phyloP scores from a whole-genome alignment of 2,888 invertebrate genomes.

The Erebia palarica region DNA sequence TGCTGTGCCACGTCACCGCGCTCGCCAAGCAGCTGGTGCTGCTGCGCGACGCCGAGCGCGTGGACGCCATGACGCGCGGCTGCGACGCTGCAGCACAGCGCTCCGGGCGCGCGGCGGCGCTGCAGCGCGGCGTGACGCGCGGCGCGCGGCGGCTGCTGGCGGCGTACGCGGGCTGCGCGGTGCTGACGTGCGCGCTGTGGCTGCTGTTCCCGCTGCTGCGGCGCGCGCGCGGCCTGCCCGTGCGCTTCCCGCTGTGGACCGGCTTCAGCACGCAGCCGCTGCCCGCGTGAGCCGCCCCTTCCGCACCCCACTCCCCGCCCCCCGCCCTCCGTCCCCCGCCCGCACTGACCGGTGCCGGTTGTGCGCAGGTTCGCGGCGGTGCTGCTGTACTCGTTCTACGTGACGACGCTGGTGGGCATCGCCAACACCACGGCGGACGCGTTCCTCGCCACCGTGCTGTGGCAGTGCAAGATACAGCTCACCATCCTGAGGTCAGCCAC shows the following conservation, averaged over 20 bases:
- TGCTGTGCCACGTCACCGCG: constrained; percentile 72
- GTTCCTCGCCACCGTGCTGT: constrained; percentile 67
- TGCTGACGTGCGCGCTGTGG: constrained; percentile 66
- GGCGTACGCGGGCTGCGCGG: constrained; percentile 56
- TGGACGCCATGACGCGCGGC: constrained; percentile 47
- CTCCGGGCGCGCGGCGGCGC: constrained; percentile 51
- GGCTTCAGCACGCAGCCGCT: constrained; percentile 39
- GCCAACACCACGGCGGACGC: constrained; percentile 79
- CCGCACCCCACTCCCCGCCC: too few species aligned
- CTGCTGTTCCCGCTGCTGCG: constrained; percentile 54
- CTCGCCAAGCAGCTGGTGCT: constrained; percentile 68
- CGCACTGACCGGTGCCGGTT: background rate
- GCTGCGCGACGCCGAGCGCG: constrained; percentile 47
- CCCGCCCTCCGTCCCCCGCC: background rate
- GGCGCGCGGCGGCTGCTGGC: constrained; percentile 44
- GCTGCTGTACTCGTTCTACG: constrained; percentile 67
- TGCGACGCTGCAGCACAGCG: constrained; percentile 48
- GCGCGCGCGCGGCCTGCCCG: constrained; percentile 46
- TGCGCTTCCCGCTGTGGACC: constrained; percentile 55
- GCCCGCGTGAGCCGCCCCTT: constrained; percentile 28
- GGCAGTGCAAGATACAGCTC: constrained; percentile 66
- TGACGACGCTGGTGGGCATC: constrained; percentile 69
- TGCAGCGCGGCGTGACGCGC: constrained; percentile 64
- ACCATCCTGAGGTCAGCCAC: constrained; percentile 58
- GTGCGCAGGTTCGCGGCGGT: constrained; percentile 56